Conservation (phyloP, 2,113 vertebrate genomes). For the Plectropomus leopardus region DNA sequence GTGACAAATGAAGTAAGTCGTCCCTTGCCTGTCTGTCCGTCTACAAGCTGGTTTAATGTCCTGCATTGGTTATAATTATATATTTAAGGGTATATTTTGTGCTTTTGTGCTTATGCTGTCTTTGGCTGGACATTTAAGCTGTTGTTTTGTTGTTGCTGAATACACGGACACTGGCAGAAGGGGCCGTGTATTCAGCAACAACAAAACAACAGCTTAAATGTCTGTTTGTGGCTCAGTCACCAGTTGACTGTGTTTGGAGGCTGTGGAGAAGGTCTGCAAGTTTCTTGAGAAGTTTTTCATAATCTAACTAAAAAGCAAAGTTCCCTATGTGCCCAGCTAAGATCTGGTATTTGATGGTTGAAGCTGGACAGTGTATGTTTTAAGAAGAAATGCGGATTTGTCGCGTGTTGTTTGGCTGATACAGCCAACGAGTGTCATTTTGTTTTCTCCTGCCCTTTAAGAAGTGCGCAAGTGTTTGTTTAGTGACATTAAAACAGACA, state of each 20-base stretch:
- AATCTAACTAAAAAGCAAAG: too few relatives aligned
- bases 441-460: too few relatives aligned
- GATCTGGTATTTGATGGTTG: too few relatives aligned
- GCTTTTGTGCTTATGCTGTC: neutral
- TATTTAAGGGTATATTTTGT: neutral
- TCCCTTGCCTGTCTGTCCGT: neutral
- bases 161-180: neutral
- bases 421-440: too few relatives aligned
- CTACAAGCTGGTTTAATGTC: neutral
- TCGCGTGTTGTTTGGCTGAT: too few relatives aligned
- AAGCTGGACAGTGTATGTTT: too few relatives aligned
- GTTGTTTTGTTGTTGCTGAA: neutral
- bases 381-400: too few relatives aligned
- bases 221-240: neutral
- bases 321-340: too few relatives aligned
- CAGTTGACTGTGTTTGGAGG: neutral
- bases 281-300: neutral
- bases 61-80: neutral
- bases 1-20: neutral
- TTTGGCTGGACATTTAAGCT: neutral
- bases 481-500: too few relatives aligned
- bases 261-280: neutral
- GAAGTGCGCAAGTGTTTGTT: too few relatives aligned
- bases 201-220: too few relatives aligned
- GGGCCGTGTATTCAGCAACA: too few relatives aligned